phyloP scores from a whole-genome alignment of 2,888 invertebrate genomes.

The Pherbina coryleti region DNA sequence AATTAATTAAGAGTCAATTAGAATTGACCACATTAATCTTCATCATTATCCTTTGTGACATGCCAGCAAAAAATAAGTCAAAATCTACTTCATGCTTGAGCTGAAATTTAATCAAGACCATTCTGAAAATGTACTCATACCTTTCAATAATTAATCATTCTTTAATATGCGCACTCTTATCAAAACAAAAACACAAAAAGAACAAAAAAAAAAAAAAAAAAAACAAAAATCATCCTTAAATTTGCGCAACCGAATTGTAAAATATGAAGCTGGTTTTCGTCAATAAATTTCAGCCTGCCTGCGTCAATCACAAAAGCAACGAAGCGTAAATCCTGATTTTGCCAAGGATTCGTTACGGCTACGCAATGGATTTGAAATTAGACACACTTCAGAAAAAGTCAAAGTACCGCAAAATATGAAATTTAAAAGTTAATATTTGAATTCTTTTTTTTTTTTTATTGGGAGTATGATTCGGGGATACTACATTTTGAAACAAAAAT shows the following conservation, averaged over 20 bases:
- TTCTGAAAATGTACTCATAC: background rate
- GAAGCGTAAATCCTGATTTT: conserved; percentile 28
- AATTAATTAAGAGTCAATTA: background rate
- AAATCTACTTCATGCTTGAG: background rate
- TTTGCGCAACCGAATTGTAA: conserved; percentile 8
- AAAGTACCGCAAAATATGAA: conserved; percentile 15
- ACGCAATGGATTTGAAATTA: background rate
- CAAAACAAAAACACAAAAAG: too few species aligned
- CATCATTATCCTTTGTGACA: background rate
- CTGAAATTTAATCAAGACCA: conserved; percentile 5
- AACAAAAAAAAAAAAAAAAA: background rate
- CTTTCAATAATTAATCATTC: conserved; percentile 23
- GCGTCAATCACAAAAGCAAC: background rate
- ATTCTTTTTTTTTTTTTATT: conserved; percentile 6
- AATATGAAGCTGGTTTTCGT: background rate
- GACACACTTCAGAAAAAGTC: background rate
- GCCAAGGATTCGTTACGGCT: conserved; percentile 6
- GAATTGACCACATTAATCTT: conserved; percentile 4
- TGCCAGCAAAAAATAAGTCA: too few species aligned
- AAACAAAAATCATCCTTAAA: background rate
- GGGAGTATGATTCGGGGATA: background rate
- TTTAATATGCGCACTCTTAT: background rate
- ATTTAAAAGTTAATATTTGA: conserved; percentile 11
- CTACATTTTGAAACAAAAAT: background rate
- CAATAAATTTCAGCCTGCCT: background rate